These are phyloP conservation scores for Eupristina koningsbergeri DNA, from an alignment of 1,140 invertebrate species.

Conservation along the genomic window DNA sequence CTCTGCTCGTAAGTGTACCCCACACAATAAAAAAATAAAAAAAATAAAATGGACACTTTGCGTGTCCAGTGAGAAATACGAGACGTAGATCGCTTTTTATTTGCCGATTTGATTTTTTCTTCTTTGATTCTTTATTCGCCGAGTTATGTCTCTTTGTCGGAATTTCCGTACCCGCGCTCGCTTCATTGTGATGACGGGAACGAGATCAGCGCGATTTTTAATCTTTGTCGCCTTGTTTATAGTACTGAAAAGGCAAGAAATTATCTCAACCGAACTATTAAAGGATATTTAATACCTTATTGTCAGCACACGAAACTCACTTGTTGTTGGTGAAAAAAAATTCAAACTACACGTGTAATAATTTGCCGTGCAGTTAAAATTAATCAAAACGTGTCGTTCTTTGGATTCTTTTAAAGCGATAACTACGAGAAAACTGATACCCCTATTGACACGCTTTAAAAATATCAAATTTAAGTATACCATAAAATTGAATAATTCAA, in stretches of 20 bases:
- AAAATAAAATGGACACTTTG: neutral
- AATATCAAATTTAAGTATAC: neutral
- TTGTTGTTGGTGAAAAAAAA: conserved; percentile 18
- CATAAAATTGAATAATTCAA: too few species aligned
- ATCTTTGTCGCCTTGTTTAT: conserved; percentile 32
- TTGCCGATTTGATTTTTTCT: neutral
- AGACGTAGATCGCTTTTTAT: neutral
- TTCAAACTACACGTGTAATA: conserved; percentile 4
- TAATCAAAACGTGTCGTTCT: neutral
- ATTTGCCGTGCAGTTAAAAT: conserved; percentile 22
- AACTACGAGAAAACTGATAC: neutral
- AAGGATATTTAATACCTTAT: conserved; percentile 25
- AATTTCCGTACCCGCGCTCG: conserved; percentile 43
- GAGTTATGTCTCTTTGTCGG: neutral
- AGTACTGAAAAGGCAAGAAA: conserved; percentile 18
- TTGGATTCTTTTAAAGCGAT: neutral
- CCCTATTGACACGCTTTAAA: neutral
- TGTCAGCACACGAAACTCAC: conserved; percentile 22
- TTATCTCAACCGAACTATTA: neutral
- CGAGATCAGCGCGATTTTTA: conserved; percentile 24
- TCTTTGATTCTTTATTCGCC: neutral
- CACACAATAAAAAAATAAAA: neutral
- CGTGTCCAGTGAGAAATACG: conserved; percentile 1
- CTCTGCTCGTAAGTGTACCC: too few species aligned
- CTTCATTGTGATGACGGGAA: conserved; percentile 46